Conservation (phyloP, 2,113 vertebrate species). For the Microtus ochrogaster region DNA sequence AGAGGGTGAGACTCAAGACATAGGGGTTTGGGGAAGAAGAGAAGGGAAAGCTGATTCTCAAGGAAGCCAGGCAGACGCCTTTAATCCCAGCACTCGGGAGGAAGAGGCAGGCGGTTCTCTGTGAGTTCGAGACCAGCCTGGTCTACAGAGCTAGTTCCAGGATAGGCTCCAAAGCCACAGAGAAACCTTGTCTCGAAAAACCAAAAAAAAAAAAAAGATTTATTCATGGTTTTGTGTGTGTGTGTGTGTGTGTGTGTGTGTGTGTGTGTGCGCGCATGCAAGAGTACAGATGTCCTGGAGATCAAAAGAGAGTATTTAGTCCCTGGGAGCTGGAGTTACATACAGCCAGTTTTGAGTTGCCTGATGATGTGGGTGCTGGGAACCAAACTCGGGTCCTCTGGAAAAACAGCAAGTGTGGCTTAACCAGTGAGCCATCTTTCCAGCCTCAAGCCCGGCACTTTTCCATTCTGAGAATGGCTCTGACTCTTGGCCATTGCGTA, state of each 20-base stretch:
- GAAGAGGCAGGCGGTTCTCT: too few species aligned
- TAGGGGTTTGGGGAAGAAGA: rapidly evolving
- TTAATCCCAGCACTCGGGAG: too few species aligned
- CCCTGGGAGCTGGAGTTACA: not conserved
- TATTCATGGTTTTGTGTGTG: not conserved
- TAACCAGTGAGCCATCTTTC: not conserved
- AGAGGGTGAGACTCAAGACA: rapidly evolving
- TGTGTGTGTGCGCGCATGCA: not conserved
- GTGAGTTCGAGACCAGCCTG: too few species aligned
- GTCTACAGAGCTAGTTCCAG: too few species aligned
- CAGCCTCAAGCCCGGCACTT: not conserved
- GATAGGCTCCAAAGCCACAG: too few species aligned
- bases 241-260: not conserved
- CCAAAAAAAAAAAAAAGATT: not conserved
- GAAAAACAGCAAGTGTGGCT: not conserved
- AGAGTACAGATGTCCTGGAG: not conserved
- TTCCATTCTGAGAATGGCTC: not conserved
- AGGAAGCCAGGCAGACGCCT: not conserved
- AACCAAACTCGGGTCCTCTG: not conserved
- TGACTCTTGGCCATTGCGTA: not conserved
- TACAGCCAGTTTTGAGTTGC: not conserved
- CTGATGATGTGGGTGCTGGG: not conserved
- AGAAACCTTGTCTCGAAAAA: too few species aligned
- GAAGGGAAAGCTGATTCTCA: not conserved
- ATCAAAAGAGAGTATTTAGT: not conserved